These are phyloP conservation scores for Leucoptera coffeella DNA, from an alignment of 2,888 invertebrate genomes.

Conservation along the genomic window DNA sequence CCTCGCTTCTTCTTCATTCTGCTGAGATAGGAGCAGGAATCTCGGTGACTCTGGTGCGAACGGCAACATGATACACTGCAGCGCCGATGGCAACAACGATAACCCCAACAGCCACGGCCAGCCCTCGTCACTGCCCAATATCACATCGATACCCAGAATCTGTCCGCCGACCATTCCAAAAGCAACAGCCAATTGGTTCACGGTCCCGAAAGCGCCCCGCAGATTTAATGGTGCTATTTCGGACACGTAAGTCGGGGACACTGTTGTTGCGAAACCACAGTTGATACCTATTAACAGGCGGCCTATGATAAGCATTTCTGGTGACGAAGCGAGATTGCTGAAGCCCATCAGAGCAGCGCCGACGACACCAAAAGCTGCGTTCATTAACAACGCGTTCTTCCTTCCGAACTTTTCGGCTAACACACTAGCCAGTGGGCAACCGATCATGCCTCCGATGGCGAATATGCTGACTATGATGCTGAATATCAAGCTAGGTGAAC, in stretches of 20 bases:
- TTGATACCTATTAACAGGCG: constrained; percentile 69
- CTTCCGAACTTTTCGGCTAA: constrained; percentile 65
- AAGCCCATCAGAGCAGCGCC: constrained; percentile 63
- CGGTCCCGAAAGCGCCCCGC: constrained; percentile 42
- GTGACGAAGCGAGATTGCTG: constrained; percentile 56
- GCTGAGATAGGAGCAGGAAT: constrained; percentile 26
- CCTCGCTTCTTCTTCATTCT: constrained; percentile 33
- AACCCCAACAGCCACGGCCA: constrained; percentile 44
- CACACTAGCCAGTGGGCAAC: constrained; percentile 69
- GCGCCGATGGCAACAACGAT: constrained; percentile 27
- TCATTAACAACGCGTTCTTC: constrained; percentile 59
- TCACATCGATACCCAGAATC: constrained; percentile 38
- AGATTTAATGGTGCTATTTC: constrained; percentile 35
- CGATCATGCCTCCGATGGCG: constrained; percentile 73
- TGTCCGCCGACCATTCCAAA: constrained; percentile 35
- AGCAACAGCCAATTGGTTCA: constrained; percentile 43
- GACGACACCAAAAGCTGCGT: constrained; percentile 58
- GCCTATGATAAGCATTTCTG: constrained; percentile 66
- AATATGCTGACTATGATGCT: constrained; percentile 68
- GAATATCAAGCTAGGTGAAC: constrained; percentile 46
- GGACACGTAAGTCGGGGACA: constrained; percentile 45
- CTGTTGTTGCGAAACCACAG: constrained; percentile 57
- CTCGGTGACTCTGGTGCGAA: constrained; percentile 41
- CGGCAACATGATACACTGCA: constrained; percentile 31
- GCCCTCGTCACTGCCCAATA: constrained; percentile 33